Conservation (phyloP, 2,888 invertebrate genomes). For the Ormyrus pomaceus region DNA sequence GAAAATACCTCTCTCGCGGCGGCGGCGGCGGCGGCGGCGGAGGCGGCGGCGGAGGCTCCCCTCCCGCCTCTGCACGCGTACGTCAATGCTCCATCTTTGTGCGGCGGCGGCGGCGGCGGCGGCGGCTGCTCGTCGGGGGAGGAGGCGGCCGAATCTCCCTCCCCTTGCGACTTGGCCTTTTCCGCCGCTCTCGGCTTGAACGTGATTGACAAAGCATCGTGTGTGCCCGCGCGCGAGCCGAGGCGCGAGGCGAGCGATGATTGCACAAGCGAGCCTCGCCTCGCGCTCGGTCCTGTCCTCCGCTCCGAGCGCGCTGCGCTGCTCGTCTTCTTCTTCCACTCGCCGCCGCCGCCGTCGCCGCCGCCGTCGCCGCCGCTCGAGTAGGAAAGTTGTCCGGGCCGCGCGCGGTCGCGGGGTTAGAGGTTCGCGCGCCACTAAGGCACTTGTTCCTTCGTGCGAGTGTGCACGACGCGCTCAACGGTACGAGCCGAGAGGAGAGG, state of each 20-base stretch:
- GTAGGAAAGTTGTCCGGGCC: slow-evolving; percentile 41
- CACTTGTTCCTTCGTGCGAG: slow-evolving; percentile 35
- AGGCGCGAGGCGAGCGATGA: slow-evolving; percentile 22
- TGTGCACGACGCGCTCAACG: neutral
- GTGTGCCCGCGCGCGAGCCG: neutral
- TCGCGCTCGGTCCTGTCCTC: neutral
- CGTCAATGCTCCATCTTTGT: slow-evolving; percentile 30
- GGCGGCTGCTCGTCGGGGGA: neutral
- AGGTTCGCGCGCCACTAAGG: slow-evolving; percentile 38
- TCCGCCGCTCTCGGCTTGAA: neutral
- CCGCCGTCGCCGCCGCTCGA: neutral
- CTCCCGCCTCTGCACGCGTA: neutral
- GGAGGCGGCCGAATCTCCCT: slow-evolving; percentile 25
- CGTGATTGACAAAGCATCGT: slow-evolving; percentile 55
- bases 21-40: neutral
- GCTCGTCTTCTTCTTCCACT: neutral
- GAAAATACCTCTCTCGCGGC: slow-evolving; percentile 40
- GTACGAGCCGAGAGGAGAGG: neutral
- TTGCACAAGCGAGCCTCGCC: slow-evolving; percentile 47
- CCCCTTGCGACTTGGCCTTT: neutral
- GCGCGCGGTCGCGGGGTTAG: slow-evolving; percentile 44
- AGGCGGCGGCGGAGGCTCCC: neutral
- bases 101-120: neutral
- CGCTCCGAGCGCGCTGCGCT: neutral
- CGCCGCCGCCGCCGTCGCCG: neutral